Conservation (phyloP, 2,797 vertebrate species). For the Eulemur rubriventer region DNA sequence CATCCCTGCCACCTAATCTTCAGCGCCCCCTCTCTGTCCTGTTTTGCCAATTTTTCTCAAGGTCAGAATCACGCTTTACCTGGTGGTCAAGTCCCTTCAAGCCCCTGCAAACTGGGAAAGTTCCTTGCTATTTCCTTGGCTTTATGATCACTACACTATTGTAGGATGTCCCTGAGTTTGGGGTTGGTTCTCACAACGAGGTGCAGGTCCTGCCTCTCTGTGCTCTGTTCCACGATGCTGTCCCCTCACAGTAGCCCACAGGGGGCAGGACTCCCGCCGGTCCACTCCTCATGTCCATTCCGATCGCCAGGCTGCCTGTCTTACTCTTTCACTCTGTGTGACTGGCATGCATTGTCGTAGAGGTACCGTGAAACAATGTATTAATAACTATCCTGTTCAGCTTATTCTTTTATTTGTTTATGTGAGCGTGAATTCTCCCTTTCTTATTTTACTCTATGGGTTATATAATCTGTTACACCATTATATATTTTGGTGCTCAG, state of each 20-base stretch:
- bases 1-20: neutral
- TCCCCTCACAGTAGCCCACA: neutral
- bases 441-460: neutral
- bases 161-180: neutral
- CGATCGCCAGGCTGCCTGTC: neutral
- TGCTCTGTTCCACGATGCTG: rapidly evolving
- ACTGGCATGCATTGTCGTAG: neutral
- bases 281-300: rapidly evolving
- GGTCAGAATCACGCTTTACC: neutral
- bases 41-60: neutral
- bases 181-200: neutral
- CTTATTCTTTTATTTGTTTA: neutral
- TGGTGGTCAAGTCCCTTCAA: neutral
- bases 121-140: neutral
- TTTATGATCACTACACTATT: neutral
- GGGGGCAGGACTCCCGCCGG: neutral
- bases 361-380: neutral
- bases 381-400: too few relatives aligned
- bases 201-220: neutral
- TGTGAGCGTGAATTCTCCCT: neutral
- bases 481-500: neutral
- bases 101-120: neutral
- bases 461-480: neutral
- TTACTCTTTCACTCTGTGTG: neutral
- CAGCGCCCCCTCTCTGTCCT: neutral